These are phyloP conservation scores for Quiscalus mexicanus DNA, from an alignment of 2,113 vertebrate species.

Conservation along the genomic window DNA sequence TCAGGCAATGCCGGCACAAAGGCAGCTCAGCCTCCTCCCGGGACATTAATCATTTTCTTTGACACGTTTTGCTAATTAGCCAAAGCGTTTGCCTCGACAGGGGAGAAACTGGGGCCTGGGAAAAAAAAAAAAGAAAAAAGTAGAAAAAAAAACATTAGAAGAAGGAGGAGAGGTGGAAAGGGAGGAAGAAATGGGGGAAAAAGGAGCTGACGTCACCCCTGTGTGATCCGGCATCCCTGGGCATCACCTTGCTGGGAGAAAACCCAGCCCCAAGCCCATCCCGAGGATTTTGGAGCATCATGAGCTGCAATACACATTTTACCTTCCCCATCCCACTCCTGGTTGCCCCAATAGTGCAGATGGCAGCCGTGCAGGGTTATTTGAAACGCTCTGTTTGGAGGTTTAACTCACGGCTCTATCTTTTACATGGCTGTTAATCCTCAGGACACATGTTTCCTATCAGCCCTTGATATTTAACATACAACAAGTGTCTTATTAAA, in stretches of 20 bases:
- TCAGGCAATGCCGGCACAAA: constrained; percentile 8
- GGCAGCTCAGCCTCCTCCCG: constrained; percentile 30
- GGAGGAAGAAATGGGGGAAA: neutral
- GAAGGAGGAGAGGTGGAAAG: neutral
- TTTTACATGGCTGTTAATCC: constrained; percentile 41
- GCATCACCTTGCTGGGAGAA: neutral
- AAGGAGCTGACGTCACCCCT: neutral
- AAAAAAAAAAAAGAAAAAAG: neutral
- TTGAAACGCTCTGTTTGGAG: neutral
- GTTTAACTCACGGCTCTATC: neutral
- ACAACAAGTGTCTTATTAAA: constrained; percentile 55
- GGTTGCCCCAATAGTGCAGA: neutral
- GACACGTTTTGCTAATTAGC: constrained; percentile 60
- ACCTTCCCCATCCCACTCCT: neutral
- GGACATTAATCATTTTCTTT: constrained; percentile 56
- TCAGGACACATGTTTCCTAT: constrained; percentile 30
- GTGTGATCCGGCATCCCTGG: neutral
- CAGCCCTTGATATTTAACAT: constrained; percentile 27
- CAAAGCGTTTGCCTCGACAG: neutral
- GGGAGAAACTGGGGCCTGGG: constrained; percentile 35
- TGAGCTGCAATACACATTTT: neutral
- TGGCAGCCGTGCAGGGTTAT: neutral
- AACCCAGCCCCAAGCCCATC: accelerated
- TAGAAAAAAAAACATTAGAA: neutral
- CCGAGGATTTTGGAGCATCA: neutral